Evolutionary conservation across 1,140 invertebrate species (phyloP).

Genomic region (Zaprionus camerounensis): DNA sequence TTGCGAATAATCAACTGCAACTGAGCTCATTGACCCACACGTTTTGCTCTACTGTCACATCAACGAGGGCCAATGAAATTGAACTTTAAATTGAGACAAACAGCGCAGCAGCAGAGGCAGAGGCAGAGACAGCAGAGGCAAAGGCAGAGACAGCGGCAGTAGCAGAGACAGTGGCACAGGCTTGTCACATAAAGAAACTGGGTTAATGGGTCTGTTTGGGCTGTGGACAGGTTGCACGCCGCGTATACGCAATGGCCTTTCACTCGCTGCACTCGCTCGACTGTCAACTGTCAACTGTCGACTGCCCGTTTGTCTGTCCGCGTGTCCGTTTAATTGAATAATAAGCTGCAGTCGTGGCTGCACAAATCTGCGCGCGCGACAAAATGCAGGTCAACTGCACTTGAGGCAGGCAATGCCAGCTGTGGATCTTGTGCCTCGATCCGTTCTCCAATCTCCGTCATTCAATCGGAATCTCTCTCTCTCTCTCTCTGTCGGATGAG

Average conservation of each 20-base stretch:
- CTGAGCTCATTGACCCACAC: slow-evolving; percentile 79
- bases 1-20: slow-evolving; percentile 9
- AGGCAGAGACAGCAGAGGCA: slow-evolving; percentile 14
- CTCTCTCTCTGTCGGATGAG: slow-evolving; percentile 35
- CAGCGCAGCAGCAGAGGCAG: slow-evolving; percentile 54
- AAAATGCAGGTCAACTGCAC: slow-evolving; percentile 69
- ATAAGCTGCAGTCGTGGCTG: slow-evolving; percentile 55
- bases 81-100: slow-evolving; percentile 82
- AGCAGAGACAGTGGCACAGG: slow-evolving; percentile 7
- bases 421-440: neutral
- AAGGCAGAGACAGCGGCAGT: neutral
- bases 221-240: slow-evolving; percentile 70
- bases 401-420: slow-evolving; percentile 1
- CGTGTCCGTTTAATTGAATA: slow-evolving; percentile 71
- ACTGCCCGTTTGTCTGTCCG: slow-evolving; percentile 16
- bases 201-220: slow-evolving; percentile 80
- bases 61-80: slow-evolving; percentile 81
- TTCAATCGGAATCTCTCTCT: slow-evolving; percentile 10
- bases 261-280: slow-evolving; percentile 51
- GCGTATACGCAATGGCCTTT: slow-evolving; percentile 78
- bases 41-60: slow-evolving; percentile 68
- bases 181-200: slow-evolving; percentile 55
- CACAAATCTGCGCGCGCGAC: slow-evolving; percentile 62
- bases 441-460: neutral
- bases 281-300: slow-evolving; percentile 16